These are phyloP conservation scores for Lycocerus yunnanus DNA, from an alignment of 2,888 invertebrate genomes.

Conservation along the genomic window DNA sequence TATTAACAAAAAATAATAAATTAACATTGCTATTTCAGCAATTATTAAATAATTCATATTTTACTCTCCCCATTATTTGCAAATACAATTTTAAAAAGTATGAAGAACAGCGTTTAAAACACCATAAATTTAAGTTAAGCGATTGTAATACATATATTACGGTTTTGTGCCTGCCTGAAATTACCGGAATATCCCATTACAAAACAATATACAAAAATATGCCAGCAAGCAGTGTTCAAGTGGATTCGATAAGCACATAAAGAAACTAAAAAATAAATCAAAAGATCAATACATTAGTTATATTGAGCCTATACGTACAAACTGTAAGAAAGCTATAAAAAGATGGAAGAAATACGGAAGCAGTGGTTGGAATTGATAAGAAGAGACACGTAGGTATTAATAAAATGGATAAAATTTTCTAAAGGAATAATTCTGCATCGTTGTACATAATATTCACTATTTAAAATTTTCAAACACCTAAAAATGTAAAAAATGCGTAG, in stretches of 20 bases:
- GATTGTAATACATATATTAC: not conserved
- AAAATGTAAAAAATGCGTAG: not conserved
- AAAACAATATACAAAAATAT: not conserved
- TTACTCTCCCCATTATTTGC: too few species aligned
- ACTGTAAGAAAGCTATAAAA: not conserved
- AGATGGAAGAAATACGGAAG: not conserved
- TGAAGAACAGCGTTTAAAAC: not conserved
- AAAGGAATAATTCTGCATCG: not conserved
- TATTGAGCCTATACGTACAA: not conserved
- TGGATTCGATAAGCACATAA: not conserved
- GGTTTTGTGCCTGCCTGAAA: not conserved
- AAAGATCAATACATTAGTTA: not conserved
- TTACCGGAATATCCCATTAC: not conserved
- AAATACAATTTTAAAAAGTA: too few species aligned
- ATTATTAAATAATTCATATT: too few species aligned
- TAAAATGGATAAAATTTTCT: not conserved
- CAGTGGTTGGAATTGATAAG: not conserved
- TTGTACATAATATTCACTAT: not conserved
- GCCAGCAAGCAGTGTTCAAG: not conserved
- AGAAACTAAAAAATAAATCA: not conserved
- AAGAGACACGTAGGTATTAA: not conserved
- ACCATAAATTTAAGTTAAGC: not conserved
- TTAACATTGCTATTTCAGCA: too few species aligned
- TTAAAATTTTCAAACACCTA: not conserved
- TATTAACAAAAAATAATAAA: too few species aligned